Conservation (phyloP, 2,797 vertebrate genomes). For the Alcedo quadribrachys region DNA sequence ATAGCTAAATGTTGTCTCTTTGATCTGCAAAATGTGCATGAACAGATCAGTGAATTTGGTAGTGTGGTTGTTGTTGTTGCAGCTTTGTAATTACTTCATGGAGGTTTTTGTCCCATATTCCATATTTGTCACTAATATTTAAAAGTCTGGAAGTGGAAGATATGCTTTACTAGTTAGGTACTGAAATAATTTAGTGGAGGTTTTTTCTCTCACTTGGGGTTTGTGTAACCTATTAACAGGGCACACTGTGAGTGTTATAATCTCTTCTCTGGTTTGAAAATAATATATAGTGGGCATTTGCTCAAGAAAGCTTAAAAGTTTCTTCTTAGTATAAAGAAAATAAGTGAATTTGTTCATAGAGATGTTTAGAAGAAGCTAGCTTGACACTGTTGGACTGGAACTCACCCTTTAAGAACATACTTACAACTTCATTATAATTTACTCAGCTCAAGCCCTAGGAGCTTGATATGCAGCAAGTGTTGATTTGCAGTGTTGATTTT, state of each 20-base stretch:
- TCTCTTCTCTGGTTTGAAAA: not conserved
- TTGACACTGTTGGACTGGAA: not conserved
- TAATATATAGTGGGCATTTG: not conserved
- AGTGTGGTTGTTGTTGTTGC: not conserved
- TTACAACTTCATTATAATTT: not conserved
- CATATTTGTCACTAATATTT: not conserved
- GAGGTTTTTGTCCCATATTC: not conserved
- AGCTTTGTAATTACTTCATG: not conserved
- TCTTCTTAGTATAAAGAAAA: not conserved
- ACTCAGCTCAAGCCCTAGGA: not conserved
- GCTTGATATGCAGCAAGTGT: too few species aligned
- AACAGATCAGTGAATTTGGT: not conserved
- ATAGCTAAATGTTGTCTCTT: not conserved
- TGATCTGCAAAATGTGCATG: not conserved
- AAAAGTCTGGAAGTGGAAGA: not conserved
- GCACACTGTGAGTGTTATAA: not conserved
- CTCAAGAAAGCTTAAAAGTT: not conserved
- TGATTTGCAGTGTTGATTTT: not conserved
- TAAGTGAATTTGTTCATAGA: not conserved
- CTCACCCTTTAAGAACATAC: not conserved
- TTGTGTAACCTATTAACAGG: not conserved
- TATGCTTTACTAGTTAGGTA: not conserved
- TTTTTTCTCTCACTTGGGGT: not conserved
- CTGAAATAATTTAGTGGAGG: not conserved
- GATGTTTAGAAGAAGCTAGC: not conserved